Evolutionary conservation across 2,888 invertebrate genomes (phyloP).

Genomic region (Lasioglossum zephyrum): DNA sequence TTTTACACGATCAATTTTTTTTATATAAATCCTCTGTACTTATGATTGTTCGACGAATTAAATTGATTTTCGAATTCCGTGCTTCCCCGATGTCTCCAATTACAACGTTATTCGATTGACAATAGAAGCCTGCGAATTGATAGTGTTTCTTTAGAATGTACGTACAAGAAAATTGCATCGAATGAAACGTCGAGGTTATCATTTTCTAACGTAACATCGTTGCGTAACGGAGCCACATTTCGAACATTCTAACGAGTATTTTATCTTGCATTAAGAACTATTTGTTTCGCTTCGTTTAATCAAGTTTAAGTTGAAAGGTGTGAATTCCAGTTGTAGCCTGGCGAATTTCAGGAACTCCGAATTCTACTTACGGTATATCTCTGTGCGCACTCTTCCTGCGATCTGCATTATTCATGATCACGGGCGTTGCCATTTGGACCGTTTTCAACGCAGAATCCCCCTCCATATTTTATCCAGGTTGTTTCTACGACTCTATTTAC

Average conservation of each 20-base stretch:
- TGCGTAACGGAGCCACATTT: background rate
- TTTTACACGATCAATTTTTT: background rate
- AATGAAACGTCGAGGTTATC: background rate
- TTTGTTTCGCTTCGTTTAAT: conserved; percentile 9
- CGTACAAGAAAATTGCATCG: background rate
- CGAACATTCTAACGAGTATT: background rate
- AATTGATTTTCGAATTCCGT: background rate
- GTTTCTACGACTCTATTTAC: conserved; percentile 57
- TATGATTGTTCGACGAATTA: background rate
- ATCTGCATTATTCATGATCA: conserved; percentile 63
- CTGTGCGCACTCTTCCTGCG: conserved; percentile 30
- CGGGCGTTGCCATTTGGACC: conserved; percentile 60
- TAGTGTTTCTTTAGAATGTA: background rate
- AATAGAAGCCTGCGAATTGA: background rate
- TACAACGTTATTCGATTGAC: background rate
- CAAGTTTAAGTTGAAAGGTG: background rate
- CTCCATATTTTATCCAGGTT: conserved; percentile 43
- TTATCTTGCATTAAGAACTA: background rate
- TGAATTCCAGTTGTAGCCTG: background rate
- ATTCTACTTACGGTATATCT: conserved; percentile 52
- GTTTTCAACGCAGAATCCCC: conserved; percentile 56
- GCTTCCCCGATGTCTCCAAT: background rate
- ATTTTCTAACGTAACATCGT: background rate
- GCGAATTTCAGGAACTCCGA: conserved; percentile 16
- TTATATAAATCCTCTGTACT: background rate